Percentiles rank a stretch among this genome's conserved stretches.
phyloP scores from a whole-genome alignment of 2,888 invertebrate genomes.

The Tyria jacobaeae region DNA sequence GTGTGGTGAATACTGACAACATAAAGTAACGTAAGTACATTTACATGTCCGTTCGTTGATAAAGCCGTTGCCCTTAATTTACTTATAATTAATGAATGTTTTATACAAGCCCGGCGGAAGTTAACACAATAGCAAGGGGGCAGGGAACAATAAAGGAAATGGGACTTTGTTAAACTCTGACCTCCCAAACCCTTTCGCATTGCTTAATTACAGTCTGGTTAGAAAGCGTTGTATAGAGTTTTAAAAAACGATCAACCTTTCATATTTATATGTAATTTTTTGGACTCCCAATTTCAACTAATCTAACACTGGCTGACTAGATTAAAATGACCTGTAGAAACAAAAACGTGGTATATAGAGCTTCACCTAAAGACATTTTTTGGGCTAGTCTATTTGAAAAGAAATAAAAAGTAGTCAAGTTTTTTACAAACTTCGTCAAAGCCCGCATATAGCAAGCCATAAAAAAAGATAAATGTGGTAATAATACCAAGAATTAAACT shows the following conservation, averaged over 20 bases:
- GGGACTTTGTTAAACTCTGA: conserved; percentile 58
- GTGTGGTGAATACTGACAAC: background rate
- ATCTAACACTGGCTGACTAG: no score
- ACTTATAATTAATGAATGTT: conserved; percentile 51
- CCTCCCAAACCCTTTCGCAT: conserved; percentile 52
- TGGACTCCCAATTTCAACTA: no score
- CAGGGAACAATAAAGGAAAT: conserved; percentile 54
- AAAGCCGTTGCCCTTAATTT: conserved; percentile 43
- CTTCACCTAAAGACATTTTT: no score
- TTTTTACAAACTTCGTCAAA: background rate
- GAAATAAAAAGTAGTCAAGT: conserved; percentile 1
- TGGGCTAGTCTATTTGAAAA: background rate
- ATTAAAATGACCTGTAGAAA: no score
- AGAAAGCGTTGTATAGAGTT: background rate
- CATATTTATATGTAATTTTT: no score
- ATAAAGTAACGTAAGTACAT: conserved; percentile 18
- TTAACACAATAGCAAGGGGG: conserved; percentile 50
- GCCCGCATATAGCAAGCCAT: conserved; percentile 1
- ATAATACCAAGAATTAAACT: conserved; percentile 10
- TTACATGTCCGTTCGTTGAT: conserved; percentile 27
- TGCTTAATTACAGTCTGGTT: conserved; percentile 53
- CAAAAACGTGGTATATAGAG: no score
- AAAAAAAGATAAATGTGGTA: conserved; percentile 11
- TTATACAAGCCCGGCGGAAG: conserved; percentile 52
- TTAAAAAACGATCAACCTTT: no score